Conservation (phyloP, 2,797 vertebrate species). For the Diglossa cyanea region DNA sequence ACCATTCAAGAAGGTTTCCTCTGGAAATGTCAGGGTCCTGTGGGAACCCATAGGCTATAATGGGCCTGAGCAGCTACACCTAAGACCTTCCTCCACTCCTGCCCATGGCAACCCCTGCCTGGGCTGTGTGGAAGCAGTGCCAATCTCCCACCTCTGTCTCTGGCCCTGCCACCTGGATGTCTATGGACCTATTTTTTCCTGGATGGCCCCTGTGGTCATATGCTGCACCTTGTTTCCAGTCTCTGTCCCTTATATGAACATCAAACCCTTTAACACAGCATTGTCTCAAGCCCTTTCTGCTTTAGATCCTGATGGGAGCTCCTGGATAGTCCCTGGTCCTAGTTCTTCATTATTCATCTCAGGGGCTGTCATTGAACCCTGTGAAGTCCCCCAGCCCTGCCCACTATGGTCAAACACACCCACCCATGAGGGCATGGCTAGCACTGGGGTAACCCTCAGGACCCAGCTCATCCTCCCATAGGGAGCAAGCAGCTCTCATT, state of each 20-base stretch:
- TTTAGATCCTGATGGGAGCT: neutral
- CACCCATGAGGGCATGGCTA: rapidly evolving
- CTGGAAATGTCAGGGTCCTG: neutral
- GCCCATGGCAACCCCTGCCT: rapidly evolving
- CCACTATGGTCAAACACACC: rapidly evolving
- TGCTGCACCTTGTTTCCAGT: neutral
- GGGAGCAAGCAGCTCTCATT: neutral
- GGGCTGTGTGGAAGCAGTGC: neutral
- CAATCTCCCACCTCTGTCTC: neutral
- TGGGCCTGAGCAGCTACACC: neutral
- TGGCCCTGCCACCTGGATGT: neutral
- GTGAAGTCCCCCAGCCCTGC: neutral
- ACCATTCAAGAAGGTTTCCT: neutral
- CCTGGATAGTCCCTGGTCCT: neutral
- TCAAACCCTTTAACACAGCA: rapidly evolving
- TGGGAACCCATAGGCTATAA: neutral
- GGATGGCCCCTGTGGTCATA: neutral
- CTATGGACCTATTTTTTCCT: neutral
- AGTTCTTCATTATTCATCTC: neutral
- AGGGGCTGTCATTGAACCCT: neutral
- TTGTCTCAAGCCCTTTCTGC: neutral
- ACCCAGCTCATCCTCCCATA: neutral
- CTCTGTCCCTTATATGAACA: neutral
- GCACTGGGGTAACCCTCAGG: neutral
- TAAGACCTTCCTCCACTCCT: no score